These are phyloP conservation scores for Drosophila paulistorum DNA, from an alignment of 1,140 invertebrate species.

Conservation along the genomic window DNA sequence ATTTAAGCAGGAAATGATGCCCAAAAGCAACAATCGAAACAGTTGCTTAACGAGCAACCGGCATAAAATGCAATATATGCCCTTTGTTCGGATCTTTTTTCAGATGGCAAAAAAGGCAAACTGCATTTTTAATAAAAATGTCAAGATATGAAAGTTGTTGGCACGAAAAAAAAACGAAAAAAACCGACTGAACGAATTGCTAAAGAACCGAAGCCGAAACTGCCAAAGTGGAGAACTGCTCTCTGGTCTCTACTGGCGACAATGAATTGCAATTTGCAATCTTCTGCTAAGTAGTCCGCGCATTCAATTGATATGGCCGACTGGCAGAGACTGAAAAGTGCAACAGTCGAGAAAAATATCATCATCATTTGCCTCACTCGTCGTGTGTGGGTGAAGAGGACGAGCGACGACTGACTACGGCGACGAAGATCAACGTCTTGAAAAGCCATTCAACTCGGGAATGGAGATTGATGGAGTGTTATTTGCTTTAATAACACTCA, in stretches of 20 bases:
- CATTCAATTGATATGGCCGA: constrained; percentile 35
- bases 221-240: not conserved
- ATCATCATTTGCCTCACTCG: not conserved
- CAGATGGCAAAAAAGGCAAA: not conserved
- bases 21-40: constrained; percentile 31
- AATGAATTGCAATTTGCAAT: constrained; percentile 58
- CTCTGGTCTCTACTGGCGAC: constrained; percentile 24
- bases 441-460: constrained; percentile 18
- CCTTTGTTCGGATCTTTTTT: constrained; percentile 34
- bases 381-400: constrained; percentile 6
- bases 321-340: not conserved
- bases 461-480: constrained; percentile 23
- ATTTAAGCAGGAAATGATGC: constrained; percentile 24
- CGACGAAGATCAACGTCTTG: constrained; percentile 4
- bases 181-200: not conserved
- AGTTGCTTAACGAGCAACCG: constrained; percentile 47
- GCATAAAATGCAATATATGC: constrained; percentile 41
- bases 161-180: not conserved
- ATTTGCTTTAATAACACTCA: constrained; percentile 41
- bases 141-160: constrained; percentile 37
- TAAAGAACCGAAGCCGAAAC: not conserved
- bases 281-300: constrained; percentile 31
- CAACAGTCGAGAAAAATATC: constrained; percentile 18
- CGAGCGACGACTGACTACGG: not conserved
- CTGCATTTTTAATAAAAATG: constrained; percentile 58